Conservation (phyloP, 2,888 invertebrate genomes). For the Catocala nupta region DNA sequence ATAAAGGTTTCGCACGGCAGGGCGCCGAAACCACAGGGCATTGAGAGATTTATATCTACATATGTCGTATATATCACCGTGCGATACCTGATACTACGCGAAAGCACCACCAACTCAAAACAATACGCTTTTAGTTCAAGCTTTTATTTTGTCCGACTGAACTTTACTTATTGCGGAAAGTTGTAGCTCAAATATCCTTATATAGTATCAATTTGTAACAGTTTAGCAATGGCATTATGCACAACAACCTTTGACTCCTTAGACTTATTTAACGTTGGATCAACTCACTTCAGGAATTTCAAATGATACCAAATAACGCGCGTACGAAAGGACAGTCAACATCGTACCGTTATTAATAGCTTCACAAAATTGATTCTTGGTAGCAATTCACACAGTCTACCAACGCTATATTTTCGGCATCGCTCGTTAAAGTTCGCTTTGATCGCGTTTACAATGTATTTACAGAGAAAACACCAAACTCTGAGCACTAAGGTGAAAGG, state of each 20-base stretch:
- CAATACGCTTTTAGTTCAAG: constrained; percentile 54
- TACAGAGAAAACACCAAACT: neutral
- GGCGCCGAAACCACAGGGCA: constrained; percentile 67
- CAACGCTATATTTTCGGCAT: constrained; percentile 31
- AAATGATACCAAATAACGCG: constrained; percentile 1
- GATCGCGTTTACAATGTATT: constrained; percentile 19
- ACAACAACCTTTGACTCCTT: constrained; percentile 25
- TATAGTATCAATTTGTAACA: constrained; percentile 23
- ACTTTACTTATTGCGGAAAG: constrained; percentile 28
- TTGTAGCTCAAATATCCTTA: constrained; percentile 25
- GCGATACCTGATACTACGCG: constrained; percentile 60
- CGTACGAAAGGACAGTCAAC: constrained; percentile 19
- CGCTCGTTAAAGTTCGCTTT: constrained; percentile 35
- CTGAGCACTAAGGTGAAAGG: constrained; percentile 15
- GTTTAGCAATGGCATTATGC: constrained; percentile 42
- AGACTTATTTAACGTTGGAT: neutral
- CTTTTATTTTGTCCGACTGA: constrained; percentile 46
- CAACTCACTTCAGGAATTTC: too few species aligned
- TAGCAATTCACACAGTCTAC: constrained; percentile 20
- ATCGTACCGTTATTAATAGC: constrained; percentile 14
- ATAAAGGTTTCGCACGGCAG: constrained; percentile 71
- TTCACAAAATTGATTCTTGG: constrained; percentile 5
- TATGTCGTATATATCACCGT: constrained; percentile 49
- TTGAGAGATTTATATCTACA: constrained; percentile 56
- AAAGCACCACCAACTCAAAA: constrained; percentile 52